phyloP scores from a whole-genome alignment of 92 coral and sea anemone genomes.

The Palythoa caribaeorum region DNA sequence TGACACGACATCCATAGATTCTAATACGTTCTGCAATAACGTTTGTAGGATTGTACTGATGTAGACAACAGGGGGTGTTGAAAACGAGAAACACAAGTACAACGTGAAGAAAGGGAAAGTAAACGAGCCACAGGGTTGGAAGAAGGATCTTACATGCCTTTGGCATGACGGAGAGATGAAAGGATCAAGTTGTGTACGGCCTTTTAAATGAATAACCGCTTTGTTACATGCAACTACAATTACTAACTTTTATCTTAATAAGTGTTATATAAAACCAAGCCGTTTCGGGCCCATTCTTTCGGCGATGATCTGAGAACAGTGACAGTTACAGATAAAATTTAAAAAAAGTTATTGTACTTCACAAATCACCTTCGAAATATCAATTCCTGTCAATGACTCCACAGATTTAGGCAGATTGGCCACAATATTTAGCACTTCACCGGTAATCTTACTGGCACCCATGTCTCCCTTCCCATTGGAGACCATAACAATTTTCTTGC shows the following conservation, averaged over 20 bases:
- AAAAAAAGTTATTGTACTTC: not conserved
- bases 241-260: too few relatives aligned
- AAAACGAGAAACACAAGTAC: too few relatives aligned
- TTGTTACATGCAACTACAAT: too few relatives aligned
- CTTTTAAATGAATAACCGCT: too few relatives aligned
- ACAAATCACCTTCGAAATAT: slow-evolving; percentile 85
- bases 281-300: not conserved
- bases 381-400: slow-evolving; percentile 97
- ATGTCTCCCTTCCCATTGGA: slow-evolving; percentile 94
- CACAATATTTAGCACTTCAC: slow-evolving; percentile 92
- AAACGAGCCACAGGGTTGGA: too few relatives aligned
- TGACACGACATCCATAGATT: not conserved
- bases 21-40: too few relatives aligned
- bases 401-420: slow-evolving; percentile 94
- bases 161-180: too few relatives aligned
- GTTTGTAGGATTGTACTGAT: too few relatives aligned
- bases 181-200: too few relatives aligned
- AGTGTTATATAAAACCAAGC: not conserved
- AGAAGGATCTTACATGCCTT: too few relatives aligned
- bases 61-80: too few relatives aligned
- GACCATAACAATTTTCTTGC: slow-evolving; percentile 97
- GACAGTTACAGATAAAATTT: not conserved
- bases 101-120: too few relatives aligned
- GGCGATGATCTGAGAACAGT: not conserved
- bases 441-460: slow-evolving; percentile 92